A percentile compares a stretch with the other conserved stretches of the same genome.
These are phyloP conservation scores for Turritopsis dohrnii DNA, from an alignment of 30 jellyfish, hydroid and myxozoan species.

Conservation along the genomic window DNA sequence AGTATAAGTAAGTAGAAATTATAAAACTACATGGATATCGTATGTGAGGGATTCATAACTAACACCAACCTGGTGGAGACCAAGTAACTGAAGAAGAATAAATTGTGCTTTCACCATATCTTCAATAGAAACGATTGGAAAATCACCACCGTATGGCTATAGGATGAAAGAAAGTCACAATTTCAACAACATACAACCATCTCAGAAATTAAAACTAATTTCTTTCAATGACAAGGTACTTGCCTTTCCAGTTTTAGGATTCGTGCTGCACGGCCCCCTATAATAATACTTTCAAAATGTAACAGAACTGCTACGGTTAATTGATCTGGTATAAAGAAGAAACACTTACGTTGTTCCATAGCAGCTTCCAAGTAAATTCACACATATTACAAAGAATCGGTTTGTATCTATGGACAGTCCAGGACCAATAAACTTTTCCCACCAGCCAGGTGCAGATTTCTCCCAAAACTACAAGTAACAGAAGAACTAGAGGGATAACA, in stretches of 20 bases:
- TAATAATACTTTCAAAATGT: neutral
- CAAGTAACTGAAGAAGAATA: slow-evolving; percentile 47
- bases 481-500: no score
- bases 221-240: neutral
- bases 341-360: slow-evolving; percentile 75
- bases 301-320: no score
- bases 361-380: slow-evolving; percentile 70
- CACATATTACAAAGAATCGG: slow-evolving; percentile 64
- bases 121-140: slow-evolving; percentile 55
- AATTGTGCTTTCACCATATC: slow-evolving; percentile 65
- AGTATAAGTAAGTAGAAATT: neutral
- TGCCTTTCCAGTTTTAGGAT: slow-evolving; percentile 21
- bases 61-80: slow-evolving; percentile 48
- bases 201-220: neutral
- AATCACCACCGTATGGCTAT: slow-evolving; percentile 88
- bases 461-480: slow-evolving; percentile 32
- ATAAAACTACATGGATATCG: neutral
- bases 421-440: slow-evolving; percentile 91
- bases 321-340: no score
- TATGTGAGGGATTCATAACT: neutral
- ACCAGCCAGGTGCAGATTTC: slow-evolving; percentile 80
- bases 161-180: neutral
- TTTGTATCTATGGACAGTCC: slow-evolving; percentile 64
- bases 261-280: slow-evolving; percentile 20
- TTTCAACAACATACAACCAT: no score